These are phyloP conservation scores for Meloidogyne exigua DNA, from an alignment of 1,140 invertebrate species.

Conservation along the genomic window DNA sequence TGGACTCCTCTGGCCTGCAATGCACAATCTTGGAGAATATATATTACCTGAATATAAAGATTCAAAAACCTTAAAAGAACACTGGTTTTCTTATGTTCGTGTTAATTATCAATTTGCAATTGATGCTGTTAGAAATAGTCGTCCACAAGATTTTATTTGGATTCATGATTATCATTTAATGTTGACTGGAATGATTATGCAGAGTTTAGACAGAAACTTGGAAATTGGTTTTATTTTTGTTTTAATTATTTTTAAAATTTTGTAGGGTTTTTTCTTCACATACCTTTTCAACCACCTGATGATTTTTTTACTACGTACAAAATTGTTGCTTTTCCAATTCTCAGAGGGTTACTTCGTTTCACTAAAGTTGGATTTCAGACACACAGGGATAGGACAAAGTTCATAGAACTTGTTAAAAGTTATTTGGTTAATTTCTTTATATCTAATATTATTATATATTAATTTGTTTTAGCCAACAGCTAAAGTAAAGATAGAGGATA, in stretches of 20 bases:
- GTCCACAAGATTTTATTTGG: slow-evolving; percentile 64
- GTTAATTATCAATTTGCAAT: slow-evolving; percentile 64
- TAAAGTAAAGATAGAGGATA: slow-evolving; percentile 47
- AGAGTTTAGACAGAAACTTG: slow-evolving; percentile 57
- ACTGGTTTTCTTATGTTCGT: slow-evolving; percentile 61
- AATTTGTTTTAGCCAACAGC: slow-evolving; percentile 36
- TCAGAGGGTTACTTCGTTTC: slow-evolving; percentile 57
- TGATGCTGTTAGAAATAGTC: slow-evolving; percentile 59
- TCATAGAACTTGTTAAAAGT: slow-evolving; percentile 52
- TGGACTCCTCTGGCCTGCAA: slow-evolving; percentile 60
- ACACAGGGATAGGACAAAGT: slow-evolving; percentile 57
- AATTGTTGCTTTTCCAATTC: slow-evolving; percentile 53
- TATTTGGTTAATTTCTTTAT: slow-evolving; percentile 31
- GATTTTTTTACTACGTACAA: slow-evolving; percentile 59
- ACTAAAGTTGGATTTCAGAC: slow-evolving; percentile 64
- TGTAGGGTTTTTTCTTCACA: neutral
- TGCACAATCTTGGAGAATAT: slow-evolving; percentile 63
- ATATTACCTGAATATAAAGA: slow-evolving; percentile 62
- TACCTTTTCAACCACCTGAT: slow-evolving; percentile 52
- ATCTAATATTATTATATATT: too few relatives aligned
- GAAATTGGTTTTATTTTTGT: slow-evolving; percentile 60
- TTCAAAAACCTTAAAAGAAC: slow-evolving; percentile 44
- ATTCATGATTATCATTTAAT: slow-evolving; percentile 64
- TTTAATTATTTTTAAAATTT: neutral
- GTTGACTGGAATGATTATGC: slow-evolving; percentile 63